phyloP scores from a whole-genome alignment of 1,140 invertebrate genomes.

The Cyclargus thomasi region DNA sequence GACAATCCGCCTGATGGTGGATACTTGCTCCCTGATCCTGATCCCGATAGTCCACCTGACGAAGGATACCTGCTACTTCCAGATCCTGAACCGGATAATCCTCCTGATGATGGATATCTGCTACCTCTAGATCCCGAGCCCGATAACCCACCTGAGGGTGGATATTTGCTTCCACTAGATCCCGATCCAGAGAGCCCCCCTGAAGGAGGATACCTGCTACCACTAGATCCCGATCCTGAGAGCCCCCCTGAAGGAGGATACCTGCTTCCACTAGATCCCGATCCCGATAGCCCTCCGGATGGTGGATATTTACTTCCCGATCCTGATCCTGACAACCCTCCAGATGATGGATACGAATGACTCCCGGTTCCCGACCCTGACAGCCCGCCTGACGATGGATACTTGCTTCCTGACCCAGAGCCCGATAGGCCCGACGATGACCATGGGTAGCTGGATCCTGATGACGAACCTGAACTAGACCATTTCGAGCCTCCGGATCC shows the following conservation, averaged over 20 bases:
- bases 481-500: neutral
- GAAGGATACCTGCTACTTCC: constrained; percentile 33
- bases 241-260: constrained; percentile 28
- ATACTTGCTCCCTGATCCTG: constrained; percentile 13
- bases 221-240: constrained; percentile 26
- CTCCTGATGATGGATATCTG: constrained; percentile 30
- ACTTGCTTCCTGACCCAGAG: constrained; percentile 13
- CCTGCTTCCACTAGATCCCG: constrained; percentile 24
- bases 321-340: constrained; percentile 24
- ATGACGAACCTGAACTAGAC: constrained; percentile 26
- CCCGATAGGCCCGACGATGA: constrained; percentile 32
- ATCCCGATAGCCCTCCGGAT: constrained; percentile 24
- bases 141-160: constrained; percentile 25
- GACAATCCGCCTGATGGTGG: constrained; percentile 26
- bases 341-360: constrained; percentile 26
- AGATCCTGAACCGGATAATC: constrained; percentile 27
- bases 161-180: constrained; percentile 30
- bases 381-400: constrained; percentile 20
- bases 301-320: constrained; percentile 28
- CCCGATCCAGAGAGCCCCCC: constrained; percentile 28
- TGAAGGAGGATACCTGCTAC: constrained; percentile 31
- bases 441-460: constrained; percentile 26
- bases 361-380: constrained; percentile 20
- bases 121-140: constrained; percentile 25
- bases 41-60: constrained; percentile 34